Evolutionary conservation across 2,797 vertebrate species (phyloP).

Genomic region (Rhinella marina): DNA sequence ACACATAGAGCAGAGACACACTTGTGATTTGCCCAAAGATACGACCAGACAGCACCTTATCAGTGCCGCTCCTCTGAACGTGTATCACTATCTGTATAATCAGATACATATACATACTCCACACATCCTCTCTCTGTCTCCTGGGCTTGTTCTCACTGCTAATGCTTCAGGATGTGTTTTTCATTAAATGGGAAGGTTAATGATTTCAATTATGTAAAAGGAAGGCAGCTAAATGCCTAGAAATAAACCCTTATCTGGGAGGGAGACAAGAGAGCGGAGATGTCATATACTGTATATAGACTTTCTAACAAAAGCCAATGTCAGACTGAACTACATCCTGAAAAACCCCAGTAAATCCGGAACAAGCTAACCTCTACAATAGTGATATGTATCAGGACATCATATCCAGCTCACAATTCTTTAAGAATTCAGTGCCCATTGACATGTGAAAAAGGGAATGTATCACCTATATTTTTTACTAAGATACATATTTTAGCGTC

Average conservation of each 20-base stretch:
- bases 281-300: slow-evolving; percentile 33
- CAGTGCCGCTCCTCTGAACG: slow-evolving; percentile 56
- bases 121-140: slow-evolving; percentile 22
- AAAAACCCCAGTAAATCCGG: not conserved
- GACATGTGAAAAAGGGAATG: too few species aligned
- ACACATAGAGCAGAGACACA: slow-evolving; percentile 64
- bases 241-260: slow-evolving; percentile 46
- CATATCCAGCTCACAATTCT: not conserved
- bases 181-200: slow-evolving; percentile 74
- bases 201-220: slow-evolving; percentile 70
- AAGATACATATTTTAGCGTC: too few species aligned
- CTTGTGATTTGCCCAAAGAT: slow-evolving; percentile 61
- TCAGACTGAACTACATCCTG: not conserved
- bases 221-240: slow-evolving; percentile 60
- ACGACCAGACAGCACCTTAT: slow-evolving; percentile 60
- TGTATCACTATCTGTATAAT: slow-evolving; percentile 52
- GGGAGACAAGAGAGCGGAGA: not conserved
- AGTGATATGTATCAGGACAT: not conserved
- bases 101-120: slow-evolving; percentile 56
- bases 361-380: not conserved
- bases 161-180: slow-evolving; percentile 62
- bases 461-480: too few species aligned
- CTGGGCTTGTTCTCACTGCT: slow-evolving; percentile 30
- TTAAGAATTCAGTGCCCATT: not conserved
- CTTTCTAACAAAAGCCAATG: slow-evolving; percentile 51